Conservation (phyloP, 2,797 vertebrate species). For the Heliangelus exortis region DNA sequence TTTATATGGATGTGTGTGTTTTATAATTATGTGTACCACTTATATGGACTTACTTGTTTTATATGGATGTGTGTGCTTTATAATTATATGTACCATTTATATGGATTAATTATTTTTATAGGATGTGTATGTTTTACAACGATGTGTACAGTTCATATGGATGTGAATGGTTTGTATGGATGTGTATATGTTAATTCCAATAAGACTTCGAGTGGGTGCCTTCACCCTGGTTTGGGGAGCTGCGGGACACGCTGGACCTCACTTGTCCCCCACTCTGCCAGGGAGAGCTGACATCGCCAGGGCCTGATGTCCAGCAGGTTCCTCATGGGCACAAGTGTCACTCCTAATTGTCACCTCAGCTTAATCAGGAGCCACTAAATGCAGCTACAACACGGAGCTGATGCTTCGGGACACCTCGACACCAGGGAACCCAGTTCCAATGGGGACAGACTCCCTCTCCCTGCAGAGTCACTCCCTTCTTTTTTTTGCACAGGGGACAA, state of each 20-base stretch:
- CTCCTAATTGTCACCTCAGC: background rate
- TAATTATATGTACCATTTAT: too few species aligned
- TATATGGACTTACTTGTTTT: fast-evolving
- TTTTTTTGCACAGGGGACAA: background rate
- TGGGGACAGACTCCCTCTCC: background rate
- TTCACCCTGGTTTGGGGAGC: background rate
- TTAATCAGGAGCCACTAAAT: fast-evolving
- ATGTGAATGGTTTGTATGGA: background rate
- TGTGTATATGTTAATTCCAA: background rate
- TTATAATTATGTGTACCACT: fast-evolving
- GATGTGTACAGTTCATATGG: fast-evolving
- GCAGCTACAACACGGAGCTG: background rate
- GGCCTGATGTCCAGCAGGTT: background rate
- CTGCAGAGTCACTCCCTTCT: fast-evolving
- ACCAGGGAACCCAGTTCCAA: fast-evolving
- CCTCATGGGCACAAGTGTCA: background rate
- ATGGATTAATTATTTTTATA: too few species aligned
- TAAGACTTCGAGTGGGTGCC: background rate
- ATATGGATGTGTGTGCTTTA: fast-evolving
- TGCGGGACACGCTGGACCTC: background rate
- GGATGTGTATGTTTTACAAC: fast-evolving
- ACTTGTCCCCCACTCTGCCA: background rate
- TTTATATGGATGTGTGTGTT: fast-evolving
- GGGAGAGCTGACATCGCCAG: background rate
- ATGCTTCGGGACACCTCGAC: background rate